Evolutionary conservation across 2,888 invertebrate genomes (phyloP), one percentile per base, ranked within the genome.

Genomic region (Actias luna): DNA sequence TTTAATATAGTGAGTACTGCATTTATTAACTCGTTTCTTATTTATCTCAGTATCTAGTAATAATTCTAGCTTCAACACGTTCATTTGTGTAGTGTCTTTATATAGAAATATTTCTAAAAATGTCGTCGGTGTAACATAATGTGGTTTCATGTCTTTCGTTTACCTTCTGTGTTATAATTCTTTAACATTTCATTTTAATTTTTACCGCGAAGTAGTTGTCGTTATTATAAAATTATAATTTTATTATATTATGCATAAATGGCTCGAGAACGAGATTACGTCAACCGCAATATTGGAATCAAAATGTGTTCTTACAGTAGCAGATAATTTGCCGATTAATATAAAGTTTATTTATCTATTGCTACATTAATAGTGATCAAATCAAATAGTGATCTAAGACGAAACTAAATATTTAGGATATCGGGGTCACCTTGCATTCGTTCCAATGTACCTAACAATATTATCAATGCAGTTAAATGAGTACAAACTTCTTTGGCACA

Each of bases 381-480:
- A n/a, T n/a, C n/a, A n/a, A n/a, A n/a, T n/a, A n/a, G 66, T 72
- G 72, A 79, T 80, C 76, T 78, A 67, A 74, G 71, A 79, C 74
- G 74, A 78, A 82, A 78, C 78, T 79, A 75, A 79, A 83, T 82
- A 79, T 71, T 71, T 73, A 66, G 73, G 70, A 71, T 71, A 84
- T 79, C 77, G 82, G 73, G 85, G 87, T 87, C 87, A 86, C 84
- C 86, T 85, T 83, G 77, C 77, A 83, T 87, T 83, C 66, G 78
- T 76, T 76, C 69, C 77, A 73, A 67, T 77, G 75, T 77, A 79
- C 71, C 75, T 69, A 70, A 69, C 72, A 75, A 71, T 61, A 58
- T 69, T 72, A 62, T 70, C 62, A 60, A 46, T 78, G 74, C 74
- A 75, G 67, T 67, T 72, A 62, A 61, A 67, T 62, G 68, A 68